A percentile compares a stretch with the other conserved stretches of the same genome.
These are phyloP conservation scores for Drosophila ironensis DNA, from an alignment of 1,140 invertebrate species.

Conservation along the genomic window DNA sequence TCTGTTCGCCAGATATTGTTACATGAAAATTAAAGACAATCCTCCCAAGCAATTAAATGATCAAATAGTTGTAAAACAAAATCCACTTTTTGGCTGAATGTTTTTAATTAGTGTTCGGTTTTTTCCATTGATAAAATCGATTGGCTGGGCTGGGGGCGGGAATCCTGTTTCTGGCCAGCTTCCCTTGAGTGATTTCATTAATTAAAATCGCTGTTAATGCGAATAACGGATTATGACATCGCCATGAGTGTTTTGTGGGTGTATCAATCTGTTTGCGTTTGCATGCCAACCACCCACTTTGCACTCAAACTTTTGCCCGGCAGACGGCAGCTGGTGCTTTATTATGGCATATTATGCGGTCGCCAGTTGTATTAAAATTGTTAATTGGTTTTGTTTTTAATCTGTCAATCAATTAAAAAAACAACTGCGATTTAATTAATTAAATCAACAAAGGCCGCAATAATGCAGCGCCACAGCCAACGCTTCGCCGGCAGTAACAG, in stretches of 20 bases:
- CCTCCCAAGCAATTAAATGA: no score
- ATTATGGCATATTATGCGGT: conserved; percentile 78
- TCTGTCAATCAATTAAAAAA: conserved; percentile 81
- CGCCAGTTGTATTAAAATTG: conserved; percentile 77
- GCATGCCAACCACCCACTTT: background rate
- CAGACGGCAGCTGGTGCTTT: conserved; percentile 44
- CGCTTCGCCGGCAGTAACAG: conserved; percentile 6
- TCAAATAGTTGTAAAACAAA: no score
- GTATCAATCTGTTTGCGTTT: conserved; percentile 45
- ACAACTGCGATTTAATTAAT: conserved; percentile 81
- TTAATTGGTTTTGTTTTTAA: conserved; percentile 81
- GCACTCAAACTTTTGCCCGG: background rate
- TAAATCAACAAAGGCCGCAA: conserved; percentile 78
- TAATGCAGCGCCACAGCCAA: conserved; percentile 64
- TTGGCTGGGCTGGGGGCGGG: background rate
- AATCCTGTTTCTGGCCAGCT: conserved; percentile 14
- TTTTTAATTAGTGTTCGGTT: conserved; percentile 37
- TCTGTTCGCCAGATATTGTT: no score
- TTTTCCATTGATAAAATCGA: background rate
- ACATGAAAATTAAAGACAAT: background rate
- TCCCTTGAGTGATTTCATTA: conserved; percentile 67
- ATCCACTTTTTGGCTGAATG: background rate
- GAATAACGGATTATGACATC: conserved; percentile 74
- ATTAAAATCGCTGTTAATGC: conserved; percentile 78
- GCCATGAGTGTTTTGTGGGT: conserved; percentile 42